Conservation (phyloP, 2,888 invertebrate genomes). For the Lydus trimaculatus region DNA sequence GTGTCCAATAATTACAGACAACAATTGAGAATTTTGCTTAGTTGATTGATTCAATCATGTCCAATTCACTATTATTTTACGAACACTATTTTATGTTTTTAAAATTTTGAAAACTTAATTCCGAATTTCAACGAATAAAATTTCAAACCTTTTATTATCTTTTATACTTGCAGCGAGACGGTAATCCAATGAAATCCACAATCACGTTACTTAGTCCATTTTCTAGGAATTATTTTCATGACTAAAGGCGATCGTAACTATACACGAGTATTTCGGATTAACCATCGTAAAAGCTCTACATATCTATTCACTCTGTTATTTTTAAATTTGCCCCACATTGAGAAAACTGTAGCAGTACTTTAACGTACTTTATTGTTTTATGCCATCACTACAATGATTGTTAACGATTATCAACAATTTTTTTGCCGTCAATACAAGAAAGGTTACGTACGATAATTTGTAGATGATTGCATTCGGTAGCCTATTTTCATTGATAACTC, state of each 20-base stretch:
- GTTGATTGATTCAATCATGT: not conserved
- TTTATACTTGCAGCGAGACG: not conserved
- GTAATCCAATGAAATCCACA: not conserved
- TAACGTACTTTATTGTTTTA: no score
- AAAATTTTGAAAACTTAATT: not conserved
- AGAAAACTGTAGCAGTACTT: no score
- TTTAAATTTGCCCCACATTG: no score
- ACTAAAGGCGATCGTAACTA: conserved; percentile 24
- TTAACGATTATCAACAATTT: not conserved
- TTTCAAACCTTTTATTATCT: not conserved
- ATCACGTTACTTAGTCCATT: not conserved
- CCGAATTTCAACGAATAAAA: not conserved
- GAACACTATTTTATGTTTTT: not conserved
- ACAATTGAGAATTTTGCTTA: not conserved
- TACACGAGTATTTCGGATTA: not conserved
- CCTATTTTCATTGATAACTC: not conserved
- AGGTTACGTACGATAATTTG: not conserved
- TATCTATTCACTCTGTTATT: not conserved
- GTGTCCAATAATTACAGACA: not conserved
- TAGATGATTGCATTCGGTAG: not conserved
- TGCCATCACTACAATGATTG: no score
- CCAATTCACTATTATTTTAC: not conserved
- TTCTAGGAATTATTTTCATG: conserved; percentile 38
- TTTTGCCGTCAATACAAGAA: not conserved
- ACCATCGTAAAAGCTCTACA: not conserved